Base-by-base conservation (phyloP, 2,888 invertebrate genomes). In the Xestobium rufovillosum region DNA sequence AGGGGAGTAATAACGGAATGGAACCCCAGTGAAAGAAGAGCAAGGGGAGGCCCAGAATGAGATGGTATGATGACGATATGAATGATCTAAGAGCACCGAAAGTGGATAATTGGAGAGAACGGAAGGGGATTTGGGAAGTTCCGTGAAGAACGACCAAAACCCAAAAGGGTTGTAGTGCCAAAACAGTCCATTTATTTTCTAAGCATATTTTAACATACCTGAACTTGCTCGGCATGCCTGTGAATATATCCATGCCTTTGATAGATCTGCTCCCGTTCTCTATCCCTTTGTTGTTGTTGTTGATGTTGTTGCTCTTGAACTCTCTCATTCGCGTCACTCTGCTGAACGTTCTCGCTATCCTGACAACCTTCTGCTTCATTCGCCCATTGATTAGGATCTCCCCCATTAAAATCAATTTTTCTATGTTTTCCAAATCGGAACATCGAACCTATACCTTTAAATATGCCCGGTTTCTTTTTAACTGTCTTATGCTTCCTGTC, bases 391-490 rank as follows among this genome's bases (percentile, higher is more conserved):
- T 37, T 37, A 2, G 39, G 23, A 8, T 6, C 6, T 8, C 23
- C 23, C n/a, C n/a, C n/a, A n/a, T n/a, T n/a, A 31, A 61, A 57
- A 23, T 65, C 65, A 41, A 72, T 70, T 59, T 78, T 78, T 33
- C 78, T 65, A 56, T 78, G 78, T 55, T 78, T 76, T 2, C 78
- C 78, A 62, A 80, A 80, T 55, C 80, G 75, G 59, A 84, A 82
- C 80, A 84, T 82, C 6, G 79, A 80, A 6, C 83, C 81, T 34
- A 83, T 71, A 4, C 85, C 85, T 60, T 87, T 86, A 32, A 91
- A 70, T 15, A 90, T 66, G 2, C 88, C 82, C 0, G 82, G 79
- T 55, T 84, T 84, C 63, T 85, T 85, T 58, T 70, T 70, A 11
- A 56, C 57, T 2, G 50, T 48, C 50, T 67, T 67, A 42, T 67